Conservation (phyloP, 2,113 vertebrate species). For the Poecile atricapillus region DNA sequence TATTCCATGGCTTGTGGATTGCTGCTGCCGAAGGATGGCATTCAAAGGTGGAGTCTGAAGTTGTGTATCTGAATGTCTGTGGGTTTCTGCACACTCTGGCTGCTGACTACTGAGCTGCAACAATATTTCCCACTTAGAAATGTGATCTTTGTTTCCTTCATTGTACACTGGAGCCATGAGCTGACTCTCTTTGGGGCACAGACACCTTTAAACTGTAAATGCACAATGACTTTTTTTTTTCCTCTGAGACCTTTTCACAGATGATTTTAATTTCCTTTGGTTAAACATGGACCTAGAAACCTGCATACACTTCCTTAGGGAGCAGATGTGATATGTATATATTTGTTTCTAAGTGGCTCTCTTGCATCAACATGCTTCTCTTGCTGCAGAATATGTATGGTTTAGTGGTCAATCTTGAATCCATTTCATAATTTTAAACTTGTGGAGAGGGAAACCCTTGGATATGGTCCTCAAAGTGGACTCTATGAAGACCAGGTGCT, state of each 20-base stretch:
- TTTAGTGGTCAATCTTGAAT: constrained; percentile 57
- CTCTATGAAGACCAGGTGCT: not conserved
- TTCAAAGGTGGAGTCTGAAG: not conserved
- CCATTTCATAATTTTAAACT: constrained; percentile 45
- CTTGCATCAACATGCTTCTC: constrained; percentile 7
- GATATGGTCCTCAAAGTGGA: not conserved
- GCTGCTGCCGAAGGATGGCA: not conserved
- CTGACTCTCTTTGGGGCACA: not conserved
- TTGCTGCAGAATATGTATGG: not conserved
- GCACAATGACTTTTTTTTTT: constrained; percentile 27
- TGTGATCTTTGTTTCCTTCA: constrained; percentile 34
- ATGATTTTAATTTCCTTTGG: not conserved
- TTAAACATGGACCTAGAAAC: not conserved
- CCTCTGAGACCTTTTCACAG: not conserved
- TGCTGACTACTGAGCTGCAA: constrained; percentile 33
- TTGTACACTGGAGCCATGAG: not conserved
- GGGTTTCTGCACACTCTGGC: constrained; percentile 12
- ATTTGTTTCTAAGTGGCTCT: not conserved
- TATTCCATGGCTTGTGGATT: constrained; percentile 12
- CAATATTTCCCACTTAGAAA: not conserved
- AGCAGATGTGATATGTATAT: not conserved
- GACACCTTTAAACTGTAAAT: not conserved
- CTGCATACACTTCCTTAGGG: not conserved
- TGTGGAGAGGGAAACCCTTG: not conserved
- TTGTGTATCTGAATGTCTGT: constrained; percentile 37